phyloP scores from a whole-genome alignment of 2,797 vertebrate species.

The Chaunax sp. region DNA sequence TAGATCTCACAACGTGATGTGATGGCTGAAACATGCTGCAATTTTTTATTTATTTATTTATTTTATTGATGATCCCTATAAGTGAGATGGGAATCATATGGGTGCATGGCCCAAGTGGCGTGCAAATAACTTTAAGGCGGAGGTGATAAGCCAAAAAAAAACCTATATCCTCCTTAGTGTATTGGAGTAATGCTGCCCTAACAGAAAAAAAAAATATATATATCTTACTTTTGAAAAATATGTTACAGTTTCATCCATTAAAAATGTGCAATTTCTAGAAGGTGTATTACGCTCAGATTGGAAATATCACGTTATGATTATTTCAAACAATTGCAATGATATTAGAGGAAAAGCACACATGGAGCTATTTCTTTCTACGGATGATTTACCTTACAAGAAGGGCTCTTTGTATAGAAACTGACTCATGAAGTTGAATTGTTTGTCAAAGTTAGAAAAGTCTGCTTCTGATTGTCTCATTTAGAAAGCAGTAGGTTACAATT shows the following conservation, averaged over 20 bases:
- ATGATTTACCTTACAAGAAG: constrained; percentile 14
- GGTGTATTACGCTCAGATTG: background rate
- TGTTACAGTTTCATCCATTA: constrained; percentile 29
- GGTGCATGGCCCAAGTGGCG: constrained; percentile 29
- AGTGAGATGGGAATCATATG: constrained; percentile 49
- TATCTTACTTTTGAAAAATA: constrained; percentile 19
- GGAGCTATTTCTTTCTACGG: background rate
- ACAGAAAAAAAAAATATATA: constrained; percentile 32
- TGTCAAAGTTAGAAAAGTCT: constrained; percentile 5
- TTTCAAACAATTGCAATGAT: constrained; percentile 22
- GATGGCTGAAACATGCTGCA: constrained; percentile 42
- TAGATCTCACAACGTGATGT: constrained; percentile 32
- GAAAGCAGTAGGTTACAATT: constrained; percentile 48
- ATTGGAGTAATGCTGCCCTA: constrained; percentile 21
- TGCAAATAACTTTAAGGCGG: constrained; percentile 51
- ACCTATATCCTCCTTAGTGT: constrained; percentile 58
- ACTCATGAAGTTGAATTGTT: too few relatives aligned
- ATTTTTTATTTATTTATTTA: constrained; percentile 29
- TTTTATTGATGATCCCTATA: constrained; percentile 42
- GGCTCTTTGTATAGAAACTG: background rate
- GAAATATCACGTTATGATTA: constrained; percentile 7
- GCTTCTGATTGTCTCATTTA: constrained; percentile 33
- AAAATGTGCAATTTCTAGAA: constrained; percentile 10
- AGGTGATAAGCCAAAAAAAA: constrained; percentile 66
- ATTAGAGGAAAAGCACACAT: constrained; percentile 5